Evolutionary conservation across 2,888 invertebrate genomes (phyloP), one percentile per base, ranked within the genome.

Genomic region (Phortica magna): DNA sequence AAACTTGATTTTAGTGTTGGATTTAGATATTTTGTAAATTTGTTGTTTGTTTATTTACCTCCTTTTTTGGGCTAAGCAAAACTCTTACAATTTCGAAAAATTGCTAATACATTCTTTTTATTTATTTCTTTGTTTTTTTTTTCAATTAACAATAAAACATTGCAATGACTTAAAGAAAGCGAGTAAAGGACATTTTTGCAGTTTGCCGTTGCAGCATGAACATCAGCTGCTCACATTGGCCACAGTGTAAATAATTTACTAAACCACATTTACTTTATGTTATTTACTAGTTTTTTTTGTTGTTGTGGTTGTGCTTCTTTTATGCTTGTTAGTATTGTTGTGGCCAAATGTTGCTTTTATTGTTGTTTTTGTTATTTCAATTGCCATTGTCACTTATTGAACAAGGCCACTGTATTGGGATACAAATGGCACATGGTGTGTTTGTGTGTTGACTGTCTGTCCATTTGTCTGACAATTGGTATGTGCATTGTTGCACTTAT

Each of bases 171-270:
- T 31, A 31, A 31, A 31, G 31, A 31, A 31, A 31, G 1, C 31
- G 31, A 48, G 3, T 9, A 48, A 48, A 9, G 48, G 14, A 48
- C 14, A 48, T 48, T 9, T 48, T 48, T 48, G 48, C 48, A 31
- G 31, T 31, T 31, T 31, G 31, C 31, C 31, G 31, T 48, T 14
- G 7, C 48, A 48, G 48, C 14, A 48, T 48, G 1, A 48, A 67
- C 67, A 67, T 41, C 70, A 71, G 84, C 79, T 83, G 81, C 85
- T 86, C 88, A 85, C 85, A 86, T 86, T 88, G 85, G 85, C 88
- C 82, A 87, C 84, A 88, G 85, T 88, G 82, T 87, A 86, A 86
- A 86, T 86, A 86, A 86, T 88, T 87, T 86, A 88, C 88, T 87
- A 82, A 81, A 83, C 88, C 88, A 88, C 88, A 86, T 87, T 87